Evolutionary conservation across 1,140 invertebrate genomes (phyloP), one percentile per base, ranked within the genome.

Genomic region (Camponotus vicinus): DNA sequence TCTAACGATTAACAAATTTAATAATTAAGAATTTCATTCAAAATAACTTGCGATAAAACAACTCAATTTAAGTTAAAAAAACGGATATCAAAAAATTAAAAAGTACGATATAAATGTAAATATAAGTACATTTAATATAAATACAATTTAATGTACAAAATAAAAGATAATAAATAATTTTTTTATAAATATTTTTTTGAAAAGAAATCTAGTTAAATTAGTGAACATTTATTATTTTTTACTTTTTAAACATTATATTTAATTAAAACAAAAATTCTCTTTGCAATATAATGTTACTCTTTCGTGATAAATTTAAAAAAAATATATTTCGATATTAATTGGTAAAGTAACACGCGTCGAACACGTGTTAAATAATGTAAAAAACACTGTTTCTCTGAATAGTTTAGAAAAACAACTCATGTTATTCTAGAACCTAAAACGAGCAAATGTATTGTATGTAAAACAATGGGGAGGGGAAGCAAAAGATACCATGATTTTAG

Each of bases 301-400:
- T 61, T 59, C 57, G 4, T 27, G 7, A 18, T 8, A 40, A 75
- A 52, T 66, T 8, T 18, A 88, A 67, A 86, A 59, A 15, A 34
- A 86, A 82, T n/a, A 27, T 27, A 37, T 71, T 32, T 70, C 52
- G 27, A 73, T 37, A 59, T 73, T 73, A 49, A 85, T 59, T 79
- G 40, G 59, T 37, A 40, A 34, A 18, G 21, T 42, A 34, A 55
- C 7, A 63, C 37, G 57, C 52, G 1, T 86, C 88, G n/a, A 79
- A 85, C 82, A 89, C 63, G 78, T 89, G 85, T 90, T 70, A 27
- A 27, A 27, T 27, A 67, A 37, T 1, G 42, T 84, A 63, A 73
- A 86, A 88, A 84, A 66, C 18, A 34, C n/a, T 18, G 1, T n/a
- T 21, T 40, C 3, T 49, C 49, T 3, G 4, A 57, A 76, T 57